These are phyloP conservation scores for Panagrolaimus sp. DNA, from an alignment of 1,140 invertebrate species.

Conservation along the genomic window DNA sequence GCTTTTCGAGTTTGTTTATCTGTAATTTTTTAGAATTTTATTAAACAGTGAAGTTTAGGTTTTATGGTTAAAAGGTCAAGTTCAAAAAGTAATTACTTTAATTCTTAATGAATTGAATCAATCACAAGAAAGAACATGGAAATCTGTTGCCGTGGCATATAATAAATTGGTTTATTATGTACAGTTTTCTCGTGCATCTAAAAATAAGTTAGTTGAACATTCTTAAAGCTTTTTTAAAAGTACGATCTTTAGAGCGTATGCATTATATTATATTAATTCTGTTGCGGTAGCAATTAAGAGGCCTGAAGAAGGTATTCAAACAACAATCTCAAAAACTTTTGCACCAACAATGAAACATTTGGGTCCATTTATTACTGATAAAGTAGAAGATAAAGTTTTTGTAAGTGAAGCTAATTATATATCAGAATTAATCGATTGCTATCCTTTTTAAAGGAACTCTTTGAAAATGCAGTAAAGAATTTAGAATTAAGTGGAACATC, in stretches of 20 bases:
- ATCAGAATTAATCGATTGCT: neutral
- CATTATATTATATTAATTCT: constrained; percentile 7
- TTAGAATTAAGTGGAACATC: constrained; percentile 1
- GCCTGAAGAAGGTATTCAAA: constrained; percentile 9
- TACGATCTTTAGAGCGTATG: neutral
- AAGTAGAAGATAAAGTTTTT: neutral
- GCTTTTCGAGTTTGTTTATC: neutral
- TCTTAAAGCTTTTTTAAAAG: neutral
- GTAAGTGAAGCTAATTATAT: neutral
- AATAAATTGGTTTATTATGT: constrained; percentile 11
- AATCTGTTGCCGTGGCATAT: constrained; percentile 1
- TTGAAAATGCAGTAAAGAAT: neutral
- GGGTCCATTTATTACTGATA: neutral
- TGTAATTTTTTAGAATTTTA: neutral
- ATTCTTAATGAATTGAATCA: constrained; percentile 8
- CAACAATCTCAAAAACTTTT: neutral
- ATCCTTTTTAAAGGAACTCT: neutral
- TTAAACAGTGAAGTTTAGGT: neutral
- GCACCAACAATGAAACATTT: constrained; percentile 6
- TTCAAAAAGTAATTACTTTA: constrained; percentile 5
- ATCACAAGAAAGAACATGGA: neutral
- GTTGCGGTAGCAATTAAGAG: neutral
- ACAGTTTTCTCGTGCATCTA: neutral
- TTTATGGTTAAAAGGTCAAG: constrained; percentile 10
- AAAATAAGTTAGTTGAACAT: neutral